Evolutionary conservation across 2,888 invertebrate species (phyloP).

Genomic region (Dendrolimus pini): DNA sequence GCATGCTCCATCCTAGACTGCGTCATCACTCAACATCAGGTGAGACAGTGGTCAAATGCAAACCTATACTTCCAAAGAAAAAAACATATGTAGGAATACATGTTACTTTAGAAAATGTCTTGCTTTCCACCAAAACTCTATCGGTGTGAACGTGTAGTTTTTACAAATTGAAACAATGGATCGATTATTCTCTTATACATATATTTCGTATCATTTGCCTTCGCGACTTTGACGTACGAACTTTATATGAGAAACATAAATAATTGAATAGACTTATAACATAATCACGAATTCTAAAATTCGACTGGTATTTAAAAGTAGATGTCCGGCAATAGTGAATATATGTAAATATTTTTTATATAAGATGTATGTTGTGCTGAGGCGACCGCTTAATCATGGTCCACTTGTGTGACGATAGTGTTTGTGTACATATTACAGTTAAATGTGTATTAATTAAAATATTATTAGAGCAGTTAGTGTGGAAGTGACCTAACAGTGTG

Average conservation of each 20-base stretch:
- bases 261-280: conserved; percentile 41
- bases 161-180: neutral
- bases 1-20: too few relatives aligned
- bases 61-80: too few relatives aligned
- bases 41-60: too few relatives aligned
- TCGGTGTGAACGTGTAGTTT: neutral
- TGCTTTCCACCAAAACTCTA: too few relatives aligned
- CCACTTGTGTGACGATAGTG: conserved; percentile 24
- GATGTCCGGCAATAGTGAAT: conserved; percentile 34
- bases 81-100: too few relatives aligned
- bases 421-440: conserved; percentile 34
- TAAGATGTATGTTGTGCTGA: conserved; percentile 22
- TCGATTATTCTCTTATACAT: neutral
- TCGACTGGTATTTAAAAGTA: conserved; percentile 45
- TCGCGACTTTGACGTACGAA: conserved; percentile 19
- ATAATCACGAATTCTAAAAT: conserved; percentile 51
- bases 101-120: too few relatives aligned
- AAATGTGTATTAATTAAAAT: conserved; percentile 14
- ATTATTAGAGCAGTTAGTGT: conserved; percentile 26
- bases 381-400: conserved; percentile 38
- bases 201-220: conserved; percentile 18
- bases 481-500: neutral
- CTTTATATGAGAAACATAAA: conserved; percentile 7
- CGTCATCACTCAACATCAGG: too few relatives aligned
- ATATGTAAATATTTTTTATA: conserved; percentile 54